phyloP scores from a whole-genome alignment of 2,797 vertebrate genomes.

The Crocidura indochinensis region DNA sequence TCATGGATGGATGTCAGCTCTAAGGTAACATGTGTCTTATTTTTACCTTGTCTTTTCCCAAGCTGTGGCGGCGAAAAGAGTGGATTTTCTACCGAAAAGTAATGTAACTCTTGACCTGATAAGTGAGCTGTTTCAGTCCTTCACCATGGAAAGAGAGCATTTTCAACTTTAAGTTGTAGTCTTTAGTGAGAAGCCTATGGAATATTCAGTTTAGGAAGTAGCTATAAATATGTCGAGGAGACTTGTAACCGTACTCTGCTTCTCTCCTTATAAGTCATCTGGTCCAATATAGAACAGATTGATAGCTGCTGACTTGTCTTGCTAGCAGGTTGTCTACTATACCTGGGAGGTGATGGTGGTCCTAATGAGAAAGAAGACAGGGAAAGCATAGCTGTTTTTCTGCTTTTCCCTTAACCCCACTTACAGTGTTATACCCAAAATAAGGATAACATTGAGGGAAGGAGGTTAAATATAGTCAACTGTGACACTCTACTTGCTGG shows the following conservation, averaged over 20 bases:
- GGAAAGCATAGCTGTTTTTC: background rate
- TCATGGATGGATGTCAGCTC: slow-evolving; percentile 57
- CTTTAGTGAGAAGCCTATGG: slow-evolving; percentile 50
- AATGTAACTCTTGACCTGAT: background rate
- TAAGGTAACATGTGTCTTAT: slow-evolving; percentile 17
- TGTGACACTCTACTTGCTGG: background rate
- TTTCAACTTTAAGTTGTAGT: slow-evolving; percentile 52
- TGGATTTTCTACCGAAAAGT: slow-evolving; percentile 59
- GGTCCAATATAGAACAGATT: background rate
- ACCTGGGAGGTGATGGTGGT: background rate
- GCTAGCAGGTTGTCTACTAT: background rate
- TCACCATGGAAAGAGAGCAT: slow-evolving; percentile 27
- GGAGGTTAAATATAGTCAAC: background rate
- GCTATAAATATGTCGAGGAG: slow-evolving; percentile 48
- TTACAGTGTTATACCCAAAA: background rate
- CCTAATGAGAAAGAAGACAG: background rate
- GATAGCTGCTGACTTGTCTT: background rate
- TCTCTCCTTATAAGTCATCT: background rate
- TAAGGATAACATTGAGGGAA: background rate
- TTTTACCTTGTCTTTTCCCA: slow-evolving; percentile 60
- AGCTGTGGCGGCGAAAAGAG: background rate
- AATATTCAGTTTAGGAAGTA: slow-evolving; percentile 56
- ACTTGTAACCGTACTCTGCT: background rate
- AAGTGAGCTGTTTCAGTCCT: slow-evolving; percentile 30
- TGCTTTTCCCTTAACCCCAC: background rate